Evolutionary conservation across 1,140 invertebrate species (phyloP), one percentile per base, ranked within the genome.

Genomic region (Dendrolimus punctatus): DNA sequence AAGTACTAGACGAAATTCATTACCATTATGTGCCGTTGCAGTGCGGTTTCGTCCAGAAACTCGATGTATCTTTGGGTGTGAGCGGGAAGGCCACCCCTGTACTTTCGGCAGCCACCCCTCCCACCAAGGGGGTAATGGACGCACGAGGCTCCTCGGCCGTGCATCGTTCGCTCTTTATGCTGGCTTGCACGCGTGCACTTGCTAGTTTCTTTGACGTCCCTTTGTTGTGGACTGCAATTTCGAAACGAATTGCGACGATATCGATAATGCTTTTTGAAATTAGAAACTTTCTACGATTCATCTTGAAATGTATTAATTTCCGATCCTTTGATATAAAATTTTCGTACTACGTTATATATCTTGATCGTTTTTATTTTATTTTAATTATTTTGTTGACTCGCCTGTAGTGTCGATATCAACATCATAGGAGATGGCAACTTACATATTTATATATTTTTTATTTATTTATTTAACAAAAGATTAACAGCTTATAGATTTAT

Each of bases 151-250:
- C 72, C 68, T 76, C 73, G 67, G 76, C 75, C 68, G 68, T 71
- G 71, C 73, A 69, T 68, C 71, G 71, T 53, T 71, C 74, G 71
- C 71, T 79, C 80, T 81, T 79, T 81, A 80, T 82, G 73, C 68
- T 64, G 58, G 71, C 69, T 67, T 71, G 68, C 71, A 80, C 76
- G 82, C 82, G 82, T 84, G 74, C 80, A 78, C 80, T 81, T 78
- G 73, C 79, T 74, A 76, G 66, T 81, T 83, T 85, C 82, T 85
- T 85, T 84, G 82, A 78, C 75, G 73, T 79, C 76, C 75, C 78
- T 85, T 85, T 85, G 82, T 85, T 85, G 77, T 65, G 77, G 70
- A 78, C 80, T 83, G 73, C 80, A 84, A 82, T 85, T 82, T 84
- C 70, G 78, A 70, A 71, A 76, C 65, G 61, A 67, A 70, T 61